Evolutionary conservation across 2,113 vertebrate genomes (phyloP).

Genomic region (Ictalurus furcatus): DNA sequence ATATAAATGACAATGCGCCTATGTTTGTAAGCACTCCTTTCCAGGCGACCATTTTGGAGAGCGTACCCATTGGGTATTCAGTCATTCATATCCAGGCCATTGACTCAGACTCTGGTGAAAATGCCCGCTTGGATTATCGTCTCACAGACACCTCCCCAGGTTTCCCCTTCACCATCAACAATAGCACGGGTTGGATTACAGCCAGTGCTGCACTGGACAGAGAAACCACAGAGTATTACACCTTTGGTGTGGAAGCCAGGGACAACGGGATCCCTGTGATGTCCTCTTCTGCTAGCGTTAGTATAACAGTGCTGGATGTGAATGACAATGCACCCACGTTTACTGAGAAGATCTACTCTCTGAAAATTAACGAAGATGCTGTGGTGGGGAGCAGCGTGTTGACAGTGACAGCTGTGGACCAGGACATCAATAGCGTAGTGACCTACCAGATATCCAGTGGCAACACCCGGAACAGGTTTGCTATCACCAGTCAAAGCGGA

Average conservation of each 20-base stretch:
- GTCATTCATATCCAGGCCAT: constrained; percentile 95
- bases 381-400: constrained; percentile 90
- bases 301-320: constrained; percentile 89
- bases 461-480: constrained; percentile 94
- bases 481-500: constrained; percentile 94
- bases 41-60: constrained; percentile 91
- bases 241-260: constrained; percentile 90
- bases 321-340: constrained; percentile 93
- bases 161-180: constrained; percentile 93
- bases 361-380: constrained; percentile 92
- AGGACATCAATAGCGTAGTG: constrained; percentile 91
- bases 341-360: constrained; percentile 85
- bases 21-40: constrained; percentile 98
- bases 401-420: constrained; percentile 85
- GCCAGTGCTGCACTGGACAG: constrained; percentile 85
- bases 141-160: constrained; percentile 75
- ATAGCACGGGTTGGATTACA: constrained; percentile 94
- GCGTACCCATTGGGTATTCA: constrained; percentile 85
- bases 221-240: constrained; percentile 86
- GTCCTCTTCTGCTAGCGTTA: constrained; percentile 93
- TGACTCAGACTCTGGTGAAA: constrained; percentile 90
- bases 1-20: constrained; percentile 93
- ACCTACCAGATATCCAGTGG: constrained; percentile 96
- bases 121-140: constrained; percentile 85
- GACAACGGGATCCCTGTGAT: constrained; percentile 85